Conservation (phyloP, 2,888 invertebrate genomes). For the Diabrotica balteata region DNA sequence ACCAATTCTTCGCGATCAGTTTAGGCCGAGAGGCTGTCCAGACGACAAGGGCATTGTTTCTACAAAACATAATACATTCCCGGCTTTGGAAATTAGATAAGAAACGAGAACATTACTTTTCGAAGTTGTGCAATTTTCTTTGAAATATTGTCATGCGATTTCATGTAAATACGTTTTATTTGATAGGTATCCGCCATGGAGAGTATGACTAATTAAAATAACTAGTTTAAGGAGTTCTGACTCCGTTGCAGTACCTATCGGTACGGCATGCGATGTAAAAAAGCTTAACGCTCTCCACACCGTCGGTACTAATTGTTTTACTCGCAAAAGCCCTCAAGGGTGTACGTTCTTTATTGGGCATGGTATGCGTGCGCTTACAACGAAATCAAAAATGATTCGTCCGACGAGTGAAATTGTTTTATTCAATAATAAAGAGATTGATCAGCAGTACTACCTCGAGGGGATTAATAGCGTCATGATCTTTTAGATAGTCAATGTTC, state of each 20-base stretch:
- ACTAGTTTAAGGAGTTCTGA: background rate
- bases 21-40: constrained; percentile 1
- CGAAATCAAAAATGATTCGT: too few species aligned
- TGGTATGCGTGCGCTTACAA: too few species aligned
- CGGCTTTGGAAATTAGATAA: constrained; percentile 33
- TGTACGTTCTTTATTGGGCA: too few species aligned
- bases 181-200: constrained; percentile 8
- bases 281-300: background rate
- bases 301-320: constrained; percentile 5
- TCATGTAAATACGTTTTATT: constrained; percentile 22
- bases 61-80: constrained; percentile 19
- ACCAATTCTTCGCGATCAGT: background rate
- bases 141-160: constrained; percentile 36
- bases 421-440: too few species aligned
- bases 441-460: too few species aligned
- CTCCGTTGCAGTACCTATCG: too few species aligned
- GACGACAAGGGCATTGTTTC: constrained; percentile 23
- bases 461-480: too few species aligned
- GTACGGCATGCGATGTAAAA: background rate
- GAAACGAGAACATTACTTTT: constrained; percentile 33
- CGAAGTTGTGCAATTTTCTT: constrained; percentile 34
- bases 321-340: background rate
- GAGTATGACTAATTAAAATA: constrained; percentile 25
- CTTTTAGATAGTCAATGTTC: too few species aligned
- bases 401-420: too few species aligned